Percentiles rank a stretch among this genome's conserved stretches.
phyloP scores from a whole-genome alignment of 2,888 invertebrate species.

The Agrotis ipsilon region DNA sequence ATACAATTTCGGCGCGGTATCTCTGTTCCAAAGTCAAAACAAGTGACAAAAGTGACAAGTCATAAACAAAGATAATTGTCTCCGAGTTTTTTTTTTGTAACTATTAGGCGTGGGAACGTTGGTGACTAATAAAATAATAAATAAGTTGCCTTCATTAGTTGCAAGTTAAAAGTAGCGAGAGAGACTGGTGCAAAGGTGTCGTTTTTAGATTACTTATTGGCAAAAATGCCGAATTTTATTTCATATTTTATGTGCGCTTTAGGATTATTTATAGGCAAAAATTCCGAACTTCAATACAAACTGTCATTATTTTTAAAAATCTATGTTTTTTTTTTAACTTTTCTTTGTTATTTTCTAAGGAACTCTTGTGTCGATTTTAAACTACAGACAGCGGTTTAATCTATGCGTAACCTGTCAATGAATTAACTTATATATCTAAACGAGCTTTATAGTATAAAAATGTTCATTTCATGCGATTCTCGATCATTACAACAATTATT shows the following conservation, averaged over 20 bases:
- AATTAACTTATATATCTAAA: no score
- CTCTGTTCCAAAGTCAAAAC: slow-evolving; percentile 30
- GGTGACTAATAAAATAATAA: slow-evolving; percentile 21
- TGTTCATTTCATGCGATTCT: no score
- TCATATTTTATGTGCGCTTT: neutral
- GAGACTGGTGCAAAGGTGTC: neutral
- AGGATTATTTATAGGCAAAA: neutral
- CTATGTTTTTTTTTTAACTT: no score
- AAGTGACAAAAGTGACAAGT: slow-evolving; percentile 43
- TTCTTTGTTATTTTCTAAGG: neutral
- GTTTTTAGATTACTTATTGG: no score
- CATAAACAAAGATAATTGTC: slow-evolving; percentile 45
- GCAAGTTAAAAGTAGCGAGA: neutral
- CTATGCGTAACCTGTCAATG: no score
- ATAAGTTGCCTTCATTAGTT: slow-evolving; percentile 18
- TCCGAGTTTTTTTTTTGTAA: slow-evolving; percentile 23
- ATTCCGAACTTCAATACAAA: neutral
- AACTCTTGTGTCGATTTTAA: neutral
- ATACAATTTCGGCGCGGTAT: neutral
- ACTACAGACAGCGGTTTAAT: no score
- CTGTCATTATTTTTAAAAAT: neutral
- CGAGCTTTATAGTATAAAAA: no score
- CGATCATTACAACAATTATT: neutral
- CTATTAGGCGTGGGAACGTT: slow-evolving; percentile 29
- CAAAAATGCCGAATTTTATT: neutral